Base-by-base conservation (phyloP, 2,113 vertebrate species). In the Salvator merianae region DNA sequence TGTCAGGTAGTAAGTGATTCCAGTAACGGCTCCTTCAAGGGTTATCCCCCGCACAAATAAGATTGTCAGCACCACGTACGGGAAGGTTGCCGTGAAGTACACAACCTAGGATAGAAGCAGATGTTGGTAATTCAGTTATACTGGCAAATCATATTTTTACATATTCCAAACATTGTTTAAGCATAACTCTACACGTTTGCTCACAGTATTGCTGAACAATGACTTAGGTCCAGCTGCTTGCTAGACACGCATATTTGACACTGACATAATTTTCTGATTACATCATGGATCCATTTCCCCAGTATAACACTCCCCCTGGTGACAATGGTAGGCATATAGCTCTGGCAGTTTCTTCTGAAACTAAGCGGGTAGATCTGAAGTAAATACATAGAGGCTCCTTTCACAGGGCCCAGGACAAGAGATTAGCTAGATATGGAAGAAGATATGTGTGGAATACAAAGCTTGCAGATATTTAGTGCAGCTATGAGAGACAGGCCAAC, bases 41-140 rank as follows among this genome's bases (percentile, higher is more conserved):
- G 98, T 99, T 92, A 99, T 97, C 32, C 99, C 99, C 0, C 98
- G 97, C 89, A 99, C 96, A 0, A 99, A 99, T 88, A 99, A 96
- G 95, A 99, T 99, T 91, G 98, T 99, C 92, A 99, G 95, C 92
- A 99, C 98, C 85, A 99, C 94, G 0, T 99, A 99, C 12, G 98
- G 99, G 90, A 99, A 99, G 0, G 99, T 99, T 80, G 99, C 98
- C 2, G 98, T 99, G 95, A 99, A 99, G 92, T 99, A 99, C 84
- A 99, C 98, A 93, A 99, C 98, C 99, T 99, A 92, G 0, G 43
- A 0, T 12, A n/a, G 74, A 66, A 0, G 16, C 43, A 10, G 43
- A 69, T 30, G 0, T 73, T 74, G 71, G 30, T 53, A 65, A 22
- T 18, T 80, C 82, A 62, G 72, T 70, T 7, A 3, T 9, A 26